Evolutionary conservation across 2,888 invertebrate species (phyloP).

Genomic region (Epiperipatus broadwayi): DNA sequence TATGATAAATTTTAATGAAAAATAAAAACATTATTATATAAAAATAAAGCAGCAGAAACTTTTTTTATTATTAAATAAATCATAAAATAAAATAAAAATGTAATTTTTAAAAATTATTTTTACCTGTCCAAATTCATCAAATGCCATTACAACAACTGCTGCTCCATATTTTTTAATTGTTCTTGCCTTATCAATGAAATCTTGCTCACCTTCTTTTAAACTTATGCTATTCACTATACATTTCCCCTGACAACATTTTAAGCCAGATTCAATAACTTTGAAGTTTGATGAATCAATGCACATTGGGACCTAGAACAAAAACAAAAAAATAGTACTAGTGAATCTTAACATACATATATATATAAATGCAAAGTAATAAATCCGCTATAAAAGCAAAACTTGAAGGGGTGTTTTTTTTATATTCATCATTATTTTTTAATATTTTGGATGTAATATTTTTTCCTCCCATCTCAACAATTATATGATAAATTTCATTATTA

Average conservation of each 20-base stretch:
- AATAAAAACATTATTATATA: constrained; percentile 10
- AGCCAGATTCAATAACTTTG: constrained; percentile 36
- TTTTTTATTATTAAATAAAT: background rate
- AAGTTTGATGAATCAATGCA: constrained; percentile 40
- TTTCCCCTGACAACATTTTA: constrained; percentile 38
- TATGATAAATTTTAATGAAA: too few relatives aligned
- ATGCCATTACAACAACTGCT: constrained; percentile 40
- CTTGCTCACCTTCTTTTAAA: constrained; percentile 38
- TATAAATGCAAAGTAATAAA: background rate
- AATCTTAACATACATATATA: background rate
- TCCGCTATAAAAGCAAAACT: background rate
- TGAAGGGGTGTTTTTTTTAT: too few relatives aligned
- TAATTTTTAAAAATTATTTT: background rate
- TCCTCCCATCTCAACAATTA: too few relatives aligned
- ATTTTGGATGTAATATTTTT: too few relatives aligned
- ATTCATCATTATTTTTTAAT: too few relatives aligned
- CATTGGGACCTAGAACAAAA: constrained; percentile 31
- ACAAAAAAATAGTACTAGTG: constrained; percentile 1
- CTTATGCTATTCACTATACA: constrained; percentile 40
- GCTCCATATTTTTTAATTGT: constrained; percentile 35
- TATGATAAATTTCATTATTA: too few relatives aligned
- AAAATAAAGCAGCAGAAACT: constrained; percentile 4
- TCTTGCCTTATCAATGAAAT: constrained; percentile 35
- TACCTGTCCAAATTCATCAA: constrained; percentile 39
- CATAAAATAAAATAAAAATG: background rate